phyloP scores from a whole-genome alignment of 35 echinoderm and acorn worm genomes.

The Diadema setosum region DNA sequence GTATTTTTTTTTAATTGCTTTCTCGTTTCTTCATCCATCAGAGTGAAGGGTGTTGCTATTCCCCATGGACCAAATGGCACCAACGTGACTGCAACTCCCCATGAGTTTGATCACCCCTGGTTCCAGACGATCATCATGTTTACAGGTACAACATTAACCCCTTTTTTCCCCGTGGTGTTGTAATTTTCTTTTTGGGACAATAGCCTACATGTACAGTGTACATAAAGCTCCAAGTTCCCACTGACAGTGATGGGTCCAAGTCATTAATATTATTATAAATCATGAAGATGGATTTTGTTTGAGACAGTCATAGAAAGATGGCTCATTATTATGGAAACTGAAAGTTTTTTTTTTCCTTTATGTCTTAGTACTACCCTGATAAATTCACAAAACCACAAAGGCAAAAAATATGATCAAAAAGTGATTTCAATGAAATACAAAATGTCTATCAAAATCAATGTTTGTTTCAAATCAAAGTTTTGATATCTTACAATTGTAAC shows the following conservation, averaged over 20 bases:
- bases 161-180: neutral
- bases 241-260: neutral
- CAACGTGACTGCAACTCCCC: neutral
- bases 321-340: too few relatives aligned
- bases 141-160: slow-evolving; percentile 5
- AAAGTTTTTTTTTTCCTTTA: too few relatives aligned
- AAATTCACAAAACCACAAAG: too few relatives aligned
- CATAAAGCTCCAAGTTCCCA: neutral
- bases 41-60: slow-evolving; percentile 6
- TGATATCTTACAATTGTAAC: too few relatives aligned
- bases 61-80: slow-evolving; percentile 41
- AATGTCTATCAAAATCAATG: too few relatives aligned
- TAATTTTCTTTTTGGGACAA: too few relatives aligned
- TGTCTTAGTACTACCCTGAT: too few relatives aligned
- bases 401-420: too few relatives aligned
- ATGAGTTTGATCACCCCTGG: slow-evolving; percentile 78
- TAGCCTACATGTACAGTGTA: neutral
- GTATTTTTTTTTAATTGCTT: too few relatives aligned
- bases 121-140: slow-evolving; percentile 83
- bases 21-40: neutral
- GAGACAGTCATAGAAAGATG: too few relatives aligned
- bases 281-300: neutral
- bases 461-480: too few relatives aligned
- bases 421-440: too few relatives aligned
- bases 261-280: neutral